phyloP scores from a whole-genome alignment of 2,113 vertebrate species.

The Tachycineta bicolor region DNA sequence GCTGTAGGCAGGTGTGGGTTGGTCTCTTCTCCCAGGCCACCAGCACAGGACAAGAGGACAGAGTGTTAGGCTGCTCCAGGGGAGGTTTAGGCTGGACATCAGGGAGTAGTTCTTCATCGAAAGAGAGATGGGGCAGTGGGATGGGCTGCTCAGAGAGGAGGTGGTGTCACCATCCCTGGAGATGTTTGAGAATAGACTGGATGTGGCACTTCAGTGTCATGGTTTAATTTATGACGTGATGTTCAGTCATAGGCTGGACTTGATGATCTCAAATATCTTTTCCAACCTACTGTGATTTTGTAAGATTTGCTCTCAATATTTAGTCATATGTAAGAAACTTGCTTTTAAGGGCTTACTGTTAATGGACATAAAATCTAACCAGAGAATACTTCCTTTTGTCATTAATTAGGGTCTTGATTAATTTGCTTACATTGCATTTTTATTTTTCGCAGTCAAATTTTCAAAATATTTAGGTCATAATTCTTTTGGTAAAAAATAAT shows the following conservation, averaged over 20 bases:
- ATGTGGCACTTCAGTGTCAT: rapidly evolving
- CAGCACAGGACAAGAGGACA: not conserved
- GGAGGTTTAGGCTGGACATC: not conserved
- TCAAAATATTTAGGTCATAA: not conserved
- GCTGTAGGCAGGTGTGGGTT: not conserved
- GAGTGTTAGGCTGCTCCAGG: rapidly evolving
- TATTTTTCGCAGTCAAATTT: not conserved
- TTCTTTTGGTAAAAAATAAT: not conserved
- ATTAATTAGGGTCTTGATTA: not conserved
- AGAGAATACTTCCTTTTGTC: not conserved
- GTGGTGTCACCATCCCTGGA: not conserved
- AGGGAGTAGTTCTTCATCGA: not conserved
- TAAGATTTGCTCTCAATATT: not conserved
- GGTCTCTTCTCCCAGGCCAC: not conserved
- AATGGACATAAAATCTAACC: not conserved
- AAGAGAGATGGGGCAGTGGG: not conserved
- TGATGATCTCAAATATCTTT: not conserved
- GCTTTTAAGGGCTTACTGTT: not conserved
- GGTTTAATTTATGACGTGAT: rapidly evolving
- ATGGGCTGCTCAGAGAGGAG: not conserved
- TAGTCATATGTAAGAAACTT: not conserved
- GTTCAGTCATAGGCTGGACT: not conserved
- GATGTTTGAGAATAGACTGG: not conserved
- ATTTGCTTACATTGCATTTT: not conserved
- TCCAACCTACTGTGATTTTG: not conserved